Evolutionary conservation across 1,140 invertebrate species (phyloP).

Genomic region (Lordiphosa collinella): DNA sequence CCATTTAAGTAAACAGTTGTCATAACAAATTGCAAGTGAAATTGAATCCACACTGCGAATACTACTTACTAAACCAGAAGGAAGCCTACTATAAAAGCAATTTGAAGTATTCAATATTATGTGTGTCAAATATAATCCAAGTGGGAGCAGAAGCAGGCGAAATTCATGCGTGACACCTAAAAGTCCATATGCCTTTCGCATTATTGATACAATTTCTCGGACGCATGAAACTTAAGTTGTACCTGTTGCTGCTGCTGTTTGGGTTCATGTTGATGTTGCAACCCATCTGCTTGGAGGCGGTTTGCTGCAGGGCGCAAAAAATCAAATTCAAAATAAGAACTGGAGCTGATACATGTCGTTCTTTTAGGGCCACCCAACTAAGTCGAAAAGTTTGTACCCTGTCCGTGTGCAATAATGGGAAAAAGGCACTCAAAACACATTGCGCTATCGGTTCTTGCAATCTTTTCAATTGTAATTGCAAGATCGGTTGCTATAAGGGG

Average conservation of each 20-base stretch:
- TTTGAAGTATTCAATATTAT: too few relatives aligned
- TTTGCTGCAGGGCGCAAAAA: not conserved
- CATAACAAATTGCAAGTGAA: too few relatives aligned
- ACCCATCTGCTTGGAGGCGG: not conserved
- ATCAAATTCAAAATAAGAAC: not conserved
- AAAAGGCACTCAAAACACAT: not conserved
- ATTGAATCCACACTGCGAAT: too few relatives aligned
- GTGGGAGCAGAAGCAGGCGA: too few relatives aligned
- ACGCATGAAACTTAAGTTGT: too few relatives aligned
- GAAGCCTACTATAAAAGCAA: too few relatives aligned
- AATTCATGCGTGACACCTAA: too few relatives aligned
- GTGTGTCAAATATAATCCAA: too few relatives aligned
- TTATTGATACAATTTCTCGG: too few relatives aligned
- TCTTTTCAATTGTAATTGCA: conserved; percentile 4
- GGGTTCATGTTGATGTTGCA: not conserved
- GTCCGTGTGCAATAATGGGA: conserved; percentile 3
- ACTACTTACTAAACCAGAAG: too few relatives aligned
- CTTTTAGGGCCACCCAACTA: not conserved
- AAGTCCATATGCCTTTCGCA: too few relatives aligned
- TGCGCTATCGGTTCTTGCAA: conserved; percentile 3
- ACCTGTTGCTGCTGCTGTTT: not conserved
- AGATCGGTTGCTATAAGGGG: not conserved
- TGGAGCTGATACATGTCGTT: not conserved
- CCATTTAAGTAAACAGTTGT: too few relatives aligned
- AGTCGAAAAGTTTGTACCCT: conserved; percentile 1